phyloP scores from a whole-genome alignment of 2,797 vertebrate species.

The Rhabdophis nuchalis region DNA sequence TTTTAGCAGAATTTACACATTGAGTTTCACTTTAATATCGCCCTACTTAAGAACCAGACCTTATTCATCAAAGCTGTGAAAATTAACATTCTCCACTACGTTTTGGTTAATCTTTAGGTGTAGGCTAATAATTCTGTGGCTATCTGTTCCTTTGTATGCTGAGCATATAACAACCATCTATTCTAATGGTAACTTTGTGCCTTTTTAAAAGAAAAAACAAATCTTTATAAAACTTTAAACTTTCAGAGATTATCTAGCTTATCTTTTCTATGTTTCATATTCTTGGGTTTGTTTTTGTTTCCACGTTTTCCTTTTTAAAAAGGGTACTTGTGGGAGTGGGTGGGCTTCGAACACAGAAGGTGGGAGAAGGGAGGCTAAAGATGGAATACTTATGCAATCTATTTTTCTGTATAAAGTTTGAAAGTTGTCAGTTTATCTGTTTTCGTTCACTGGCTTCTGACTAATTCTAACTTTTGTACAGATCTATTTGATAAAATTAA shows the following conservation, averaged over 20 bases:
- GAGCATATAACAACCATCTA: constrained; percentile 71
- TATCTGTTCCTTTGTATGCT: constrained; percentile 69
- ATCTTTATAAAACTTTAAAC: constrained; percentile 72
- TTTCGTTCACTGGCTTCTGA: constrained; percentile 81
- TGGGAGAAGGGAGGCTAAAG: not conserved
- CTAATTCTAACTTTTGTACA: constrained; percentile 91
- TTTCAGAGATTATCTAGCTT: constrained; percentile 73
- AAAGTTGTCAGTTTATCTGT: constrained; percentile 71
- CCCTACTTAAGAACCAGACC: constrained; percentile 63
- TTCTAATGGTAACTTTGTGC: constrained; percentile 75
- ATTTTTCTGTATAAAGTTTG: constrained; percentile 70
- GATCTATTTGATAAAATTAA: constrained; percentile 81
- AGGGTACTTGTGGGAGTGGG: constrained; percentile 58
- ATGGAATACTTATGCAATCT: constrained; percentile 68
- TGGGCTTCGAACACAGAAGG: constrained; percentile 23
- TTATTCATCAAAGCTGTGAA: constrained; percentile 73
- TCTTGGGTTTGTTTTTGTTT: not conserved
- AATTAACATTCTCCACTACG: constrained; percentile 45
- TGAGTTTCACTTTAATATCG: constrained; percentile 49
- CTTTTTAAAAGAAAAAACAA: constrained; percentile 64
- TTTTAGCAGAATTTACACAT: constrained; percentile 47
- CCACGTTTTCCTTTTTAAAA: constrained; percentile 63
- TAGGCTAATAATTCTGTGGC: constrained; percentile 64
- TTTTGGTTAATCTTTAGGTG: constrained; percentile 58
- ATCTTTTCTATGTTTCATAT: constrained; percentile 75